Percentiles rank a stretch among this genome's conserved stretches.
Evolutionary conservation across 2,888 invertebrate genomes (phyloP).

Genomic region (Apodemia duryi): DNA sequence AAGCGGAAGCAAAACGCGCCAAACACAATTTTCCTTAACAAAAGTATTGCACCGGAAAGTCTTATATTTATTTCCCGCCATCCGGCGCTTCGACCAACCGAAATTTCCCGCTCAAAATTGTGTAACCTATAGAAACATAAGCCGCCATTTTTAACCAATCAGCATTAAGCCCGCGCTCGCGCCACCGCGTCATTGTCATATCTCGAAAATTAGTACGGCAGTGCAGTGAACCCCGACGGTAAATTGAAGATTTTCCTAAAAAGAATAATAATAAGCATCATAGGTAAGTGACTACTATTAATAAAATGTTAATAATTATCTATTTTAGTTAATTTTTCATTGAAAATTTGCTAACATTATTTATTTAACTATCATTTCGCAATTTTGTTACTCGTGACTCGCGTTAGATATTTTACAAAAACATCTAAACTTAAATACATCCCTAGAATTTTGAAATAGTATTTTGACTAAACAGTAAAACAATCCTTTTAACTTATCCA

Average conservation of each 20-base stretch:
- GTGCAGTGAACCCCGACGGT: slow-evolving; percentile 76
- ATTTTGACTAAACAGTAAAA: background rate
- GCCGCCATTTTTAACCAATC: slow-evolving; percentile 76
- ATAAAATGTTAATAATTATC: slow-evolving; percentile 28
- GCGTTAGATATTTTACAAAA: slow-evolving; percentile 11
- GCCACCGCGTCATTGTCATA: slow-evolving; percentile 76
- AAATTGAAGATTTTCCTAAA: slow-evolving; percentile 69
- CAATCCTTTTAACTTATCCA: background rate
- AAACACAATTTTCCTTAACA: slow-evolving; percentile 69
- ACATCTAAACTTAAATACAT: background rate
- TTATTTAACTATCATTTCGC: slow-evolving; percentile 38
- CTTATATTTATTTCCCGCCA: slow-evolving; percentile 71
- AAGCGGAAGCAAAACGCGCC: slow-evolving; percentile 56
- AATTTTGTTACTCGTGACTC: slow-evolving; percentile 45
- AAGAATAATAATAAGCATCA: slow-evolving; percentile 51
- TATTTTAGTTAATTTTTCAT: slow-evolving; percentile 16
- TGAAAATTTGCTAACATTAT: background rate
- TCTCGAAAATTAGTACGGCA: slow-evolving; percentile 77
- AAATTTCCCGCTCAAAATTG: slow-evolving; percentile 74
- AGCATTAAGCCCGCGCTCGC: slow-evolving; percentile 71
- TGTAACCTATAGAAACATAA: slow-evolving; percentile 57
- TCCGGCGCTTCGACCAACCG: slow-evolving; percentile 74
- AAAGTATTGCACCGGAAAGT: slow-evolving; percentile 71
- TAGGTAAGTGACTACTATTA: slow-evolving; percentile 51
- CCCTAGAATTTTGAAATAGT: background rate